Evolutionary conservation across 2,888 invertebrate species (phyloP), one percentile per base, ranked within the genome.

Genomic region (Hirtodrosophila cameraria): DNA sequence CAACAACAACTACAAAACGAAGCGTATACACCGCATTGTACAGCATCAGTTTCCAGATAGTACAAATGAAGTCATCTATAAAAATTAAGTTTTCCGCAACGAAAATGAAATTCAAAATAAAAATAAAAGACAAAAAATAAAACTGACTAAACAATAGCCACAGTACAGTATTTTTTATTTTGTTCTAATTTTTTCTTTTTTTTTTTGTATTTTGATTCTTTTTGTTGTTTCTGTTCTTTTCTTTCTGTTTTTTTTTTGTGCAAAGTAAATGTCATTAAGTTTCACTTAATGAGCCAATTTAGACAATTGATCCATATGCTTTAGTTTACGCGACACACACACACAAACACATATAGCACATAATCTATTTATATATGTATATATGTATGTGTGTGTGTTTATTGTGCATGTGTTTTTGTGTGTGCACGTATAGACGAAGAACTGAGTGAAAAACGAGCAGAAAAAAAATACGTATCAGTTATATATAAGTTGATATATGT

Each of bases 241-340:
- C 27, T 57, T 27, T 30, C 31, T 54, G 18, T 23, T 36, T 52
- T 60, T 42, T 71, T 73, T 55, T 75, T 80, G 75, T 73, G 75
- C 78, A 83, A 78, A 81, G 82, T 75, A 82, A 82, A 82, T 82
- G 83, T 80, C 83, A 82, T 82, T 83, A 82, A 82, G 82, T 77
- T 77, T 83, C 84, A 82, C 84, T 82, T 82, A 82, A 82, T 82
- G 82, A 82, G 82, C 81, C 82, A 82, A 82, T 82, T 82, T 82
- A 82, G 84, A 82, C 84, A 82, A 82, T 82, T 82, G 82, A 76
- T 82, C 72, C 84, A 81, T 81, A 79, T 79, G 84, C 82, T 73
- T 75, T 79, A 80, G 76, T 83, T 83, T 81, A 81, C 75, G 80
- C 83, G 78, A 75, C 50, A 74, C 68, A 75, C 71, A 69, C 31